Base-by-base conservation (phyloP, 2,888 invertebrate genomes). In the Ophion slaviceki region DNA sequence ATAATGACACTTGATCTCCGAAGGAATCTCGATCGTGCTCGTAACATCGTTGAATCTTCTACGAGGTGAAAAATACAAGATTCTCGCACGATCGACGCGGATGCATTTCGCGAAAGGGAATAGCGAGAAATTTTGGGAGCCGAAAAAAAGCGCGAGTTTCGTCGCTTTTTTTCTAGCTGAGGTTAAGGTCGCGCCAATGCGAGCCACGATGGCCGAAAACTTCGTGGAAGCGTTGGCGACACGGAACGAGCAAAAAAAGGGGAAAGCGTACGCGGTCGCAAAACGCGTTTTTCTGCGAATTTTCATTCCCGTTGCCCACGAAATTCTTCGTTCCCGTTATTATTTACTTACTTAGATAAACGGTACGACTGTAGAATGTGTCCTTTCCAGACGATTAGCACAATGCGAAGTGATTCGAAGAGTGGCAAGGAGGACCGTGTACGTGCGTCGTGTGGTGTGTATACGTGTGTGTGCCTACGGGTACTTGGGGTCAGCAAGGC, bases 341-440 rank as follows among this genome's bases (percentile, higher is more conserved):
- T 85, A 70, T 66, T 82, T 66, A 91, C 93, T 93, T 92, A 93
- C 93, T 91, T 91, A 80, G 88, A 90, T 89, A 89, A 92, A 93
- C 92, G 91, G 91, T 93, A 90, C 88, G 90, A 91, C 88, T 88
- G 91, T 90, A 92, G 89, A 92, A 91, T 87, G 88, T 90, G 90
- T 91, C 91, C 90, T 91, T 90, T 90, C 88, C 88, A 90, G 90
- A 89, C 89, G 89, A 89, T 86, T 81, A 86, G 86, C 80, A 89
- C 53, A 78, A 81, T 67, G 74, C 79, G 78, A 84, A 75, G 83
- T 87, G 88, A 90, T 87, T 89, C 88, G 89, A 90, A 89, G 87
- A 91, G 89, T 89, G 90, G 88, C 88, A 90, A 92, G 90, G 90
- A 91, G 91, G 89, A 92, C 90, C 91, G 89, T 68, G n/a, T 53